Percentiles rank a stretch among this genome's conserved stretches.
Evolutionary conservation across 2,797 vertebrate species (phyloP).

Genomic region (Rhinoraja longicauda): DNA sequence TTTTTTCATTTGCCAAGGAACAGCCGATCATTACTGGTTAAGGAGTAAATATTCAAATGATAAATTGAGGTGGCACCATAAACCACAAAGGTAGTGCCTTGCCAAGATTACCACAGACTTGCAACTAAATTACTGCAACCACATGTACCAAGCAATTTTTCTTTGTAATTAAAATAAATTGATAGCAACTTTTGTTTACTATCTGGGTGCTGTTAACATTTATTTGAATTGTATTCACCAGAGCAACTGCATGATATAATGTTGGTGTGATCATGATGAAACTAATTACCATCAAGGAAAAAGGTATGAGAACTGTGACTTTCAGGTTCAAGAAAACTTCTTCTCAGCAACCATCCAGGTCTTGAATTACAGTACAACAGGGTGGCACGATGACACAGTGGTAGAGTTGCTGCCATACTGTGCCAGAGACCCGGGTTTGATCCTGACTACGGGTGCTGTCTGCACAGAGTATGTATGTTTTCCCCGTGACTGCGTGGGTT

Average conservation of each 20-base stretch:
- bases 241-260: neutral
- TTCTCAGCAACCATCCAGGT: too few species aligned
- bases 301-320: too few species aligned
- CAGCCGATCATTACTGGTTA: neutral
- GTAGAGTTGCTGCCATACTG: too few species aligned
- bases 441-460: too few species aligned
- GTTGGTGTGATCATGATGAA: neutral
- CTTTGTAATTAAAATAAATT: neutral
- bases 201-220: neutral
- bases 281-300: too few species aligned
- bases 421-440: too few species aligned
- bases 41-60: neutral
- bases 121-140: neutral
- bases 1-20: constrained; percentile 10
- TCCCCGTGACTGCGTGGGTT: too few species aligned
- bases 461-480: too few species aligned
- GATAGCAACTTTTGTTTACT: neutral
- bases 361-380: too few species aligned
- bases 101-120: neutral
- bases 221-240: neutral
- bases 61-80: neutral
- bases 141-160: neutral
- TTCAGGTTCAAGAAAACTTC: too few species aligned
- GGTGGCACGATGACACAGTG: too few species aligned
- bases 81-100: neutral